Evolutionary conservation across 2,888 invertebrate species (phyloP).

Genomic region (Trichacis sp.): DNA sequence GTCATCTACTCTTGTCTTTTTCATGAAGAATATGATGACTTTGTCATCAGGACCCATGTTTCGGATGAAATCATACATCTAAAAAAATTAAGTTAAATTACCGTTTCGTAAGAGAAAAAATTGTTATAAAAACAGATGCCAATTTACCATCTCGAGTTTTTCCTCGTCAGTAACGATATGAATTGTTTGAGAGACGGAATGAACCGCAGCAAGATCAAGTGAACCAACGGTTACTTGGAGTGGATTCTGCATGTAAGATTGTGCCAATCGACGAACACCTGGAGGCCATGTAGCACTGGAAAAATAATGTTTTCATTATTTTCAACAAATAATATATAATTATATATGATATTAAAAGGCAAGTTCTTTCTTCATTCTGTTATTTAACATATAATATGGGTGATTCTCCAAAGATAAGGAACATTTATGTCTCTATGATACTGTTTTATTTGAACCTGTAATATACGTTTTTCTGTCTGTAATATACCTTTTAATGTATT

Average conservation of each 20-base stretch:
- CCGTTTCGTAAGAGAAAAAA: no score
- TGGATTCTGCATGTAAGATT: slow-evolving; percentile 89
- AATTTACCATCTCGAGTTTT: slow-evolving; percentile 75
- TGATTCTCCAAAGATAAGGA: no score
- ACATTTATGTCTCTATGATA: no score
- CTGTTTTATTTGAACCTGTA: no score
- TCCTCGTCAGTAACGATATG: slow-evolving; percentile 79
- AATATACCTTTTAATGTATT: no score
- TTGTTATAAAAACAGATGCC: no score
- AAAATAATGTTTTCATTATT: not conserved
- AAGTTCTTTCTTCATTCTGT: no score
- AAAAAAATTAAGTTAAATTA: slow-evolving; percentile 48
- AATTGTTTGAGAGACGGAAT: slow-evolving; percentile 86
- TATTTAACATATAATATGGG: no score
- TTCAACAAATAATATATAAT: no score
- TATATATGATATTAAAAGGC: no score
- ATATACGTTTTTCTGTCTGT: no score
- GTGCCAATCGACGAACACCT: slow-evolving; percentile 86
- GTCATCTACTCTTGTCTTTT: slow-evolving; percentile 86
- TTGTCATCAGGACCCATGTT: slow-evolving; percentile 83
- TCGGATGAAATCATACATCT: slow-evolving; percentile 78
- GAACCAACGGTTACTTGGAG: slow-evolving; percentile 91
- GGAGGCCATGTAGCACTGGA: slow-evolving; percentile 92
- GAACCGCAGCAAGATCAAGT: slow-evolving; percentile 89
- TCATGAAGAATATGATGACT: slow-evolving; percentile 90